phyloP scores from a whole-genome alignment of 2,797 vertebrate genomes.

The Avahi laniger region DNA sequence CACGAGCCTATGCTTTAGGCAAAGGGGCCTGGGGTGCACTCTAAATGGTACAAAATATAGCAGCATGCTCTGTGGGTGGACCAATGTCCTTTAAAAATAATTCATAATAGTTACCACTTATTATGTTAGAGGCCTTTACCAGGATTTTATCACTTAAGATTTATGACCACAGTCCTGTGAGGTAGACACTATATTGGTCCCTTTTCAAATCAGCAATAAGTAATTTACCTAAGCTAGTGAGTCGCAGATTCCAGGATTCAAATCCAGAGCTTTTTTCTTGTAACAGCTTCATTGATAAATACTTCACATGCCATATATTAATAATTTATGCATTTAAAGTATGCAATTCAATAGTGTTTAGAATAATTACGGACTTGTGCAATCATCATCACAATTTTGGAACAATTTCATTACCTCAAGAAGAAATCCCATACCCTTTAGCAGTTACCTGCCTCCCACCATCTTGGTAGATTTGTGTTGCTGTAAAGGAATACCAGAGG shows the following conservation, averaged over 20 bases:
- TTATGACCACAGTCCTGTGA: neutral
- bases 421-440: neutral
- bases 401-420: neutral
- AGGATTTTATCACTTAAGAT: neutral
- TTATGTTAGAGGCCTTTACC: neutral
- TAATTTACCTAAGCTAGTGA: neutral
- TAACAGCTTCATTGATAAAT: neutral
- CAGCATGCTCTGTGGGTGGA: neutral
- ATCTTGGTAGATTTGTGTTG: neutral
- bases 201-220: neutral
- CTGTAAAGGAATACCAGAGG: neutral
- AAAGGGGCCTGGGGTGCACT: neutral
- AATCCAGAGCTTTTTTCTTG: neutral
- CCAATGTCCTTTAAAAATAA: neutral
- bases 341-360: neutral
- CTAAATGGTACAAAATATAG: neutral
- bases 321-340: neutral
- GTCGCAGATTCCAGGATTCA: neutral
- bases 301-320: neutral
- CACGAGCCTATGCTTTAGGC: neutral
- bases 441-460: too few species aligned
- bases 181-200: neutral
- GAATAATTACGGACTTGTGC: neutral
- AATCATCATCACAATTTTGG: neutral
- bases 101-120: neutral